These are phyloP conservation scores for Trichonephila inaurata DNA, from an alignment of 1,140 invertebrate species.

Conservation along the genomic window DNA sequence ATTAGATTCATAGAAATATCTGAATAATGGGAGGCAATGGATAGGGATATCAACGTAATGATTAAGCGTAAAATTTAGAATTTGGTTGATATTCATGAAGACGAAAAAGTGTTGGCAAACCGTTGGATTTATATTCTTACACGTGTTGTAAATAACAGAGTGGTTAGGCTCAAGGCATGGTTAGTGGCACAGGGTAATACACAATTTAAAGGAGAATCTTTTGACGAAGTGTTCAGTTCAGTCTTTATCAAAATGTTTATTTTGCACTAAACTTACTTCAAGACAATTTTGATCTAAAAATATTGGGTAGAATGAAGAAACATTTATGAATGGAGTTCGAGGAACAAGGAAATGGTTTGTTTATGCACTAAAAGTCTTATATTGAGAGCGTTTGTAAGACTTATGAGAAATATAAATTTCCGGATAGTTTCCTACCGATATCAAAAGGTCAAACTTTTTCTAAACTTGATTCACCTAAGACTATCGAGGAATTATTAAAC, in stretches of 20 bases:
- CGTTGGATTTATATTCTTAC: conserved; percentile 1
- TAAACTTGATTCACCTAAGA: background rate
- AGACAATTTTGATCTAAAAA: background rate
- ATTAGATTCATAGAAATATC: background rate
- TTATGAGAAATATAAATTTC: background rate
- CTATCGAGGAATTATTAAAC: background rate
- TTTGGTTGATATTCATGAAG: background rate
- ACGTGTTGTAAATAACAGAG: background rate
- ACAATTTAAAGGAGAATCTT: background rate
- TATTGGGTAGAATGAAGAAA: background rate
- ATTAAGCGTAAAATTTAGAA: conserved; percentile 13
- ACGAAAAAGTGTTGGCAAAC: background rate
- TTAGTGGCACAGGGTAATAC: background rate
- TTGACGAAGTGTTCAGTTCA: background rate
- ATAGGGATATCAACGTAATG: background rate
- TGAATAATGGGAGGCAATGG: background rate
- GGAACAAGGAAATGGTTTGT: background rate
- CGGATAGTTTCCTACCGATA: background rate
- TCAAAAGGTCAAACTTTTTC: conserved; percentile 24
- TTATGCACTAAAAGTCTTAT: background rate
- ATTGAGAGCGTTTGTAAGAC: conserved; percentile 11
- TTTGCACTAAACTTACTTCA: background rate
- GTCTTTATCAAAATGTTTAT: background rate
- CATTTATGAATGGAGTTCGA: background rate
- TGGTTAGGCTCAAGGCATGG: background rate